Percentiles rank a stretch among this genome's conserved stretches.
Evolutionary conservation across 2,113 vertebrate species (phyloP).

Genomic region (Amia ocellicauda): DNA sequence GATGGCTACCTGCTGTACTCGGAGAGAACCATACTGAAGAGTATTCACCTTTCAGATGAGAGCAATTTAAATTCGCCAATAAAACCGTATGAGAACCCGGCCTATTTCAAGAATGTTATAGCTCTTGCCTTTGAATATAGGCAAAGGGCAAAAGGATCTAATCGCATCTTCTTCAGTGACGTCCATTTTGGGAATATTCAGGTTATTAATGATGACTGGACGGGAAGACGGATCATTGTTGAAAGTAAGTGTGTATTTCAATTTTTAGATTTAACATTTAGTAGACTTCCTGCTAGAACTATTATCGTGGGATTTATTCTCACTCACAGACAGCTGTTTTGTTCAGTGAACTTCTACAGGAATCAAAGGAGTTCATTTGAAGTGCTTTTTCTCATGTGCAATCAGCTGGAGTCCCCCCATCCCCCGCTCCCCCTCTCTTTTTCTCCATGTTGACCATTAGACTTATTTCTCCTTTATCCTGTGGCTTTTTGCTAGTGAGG

Average conservation of each 20-base stretch:
- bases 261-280: neutral
- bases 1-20: conserved; percentile 95
- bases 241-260: conserved; percentile 80
- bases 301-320: neutral
- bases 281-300: neutral
- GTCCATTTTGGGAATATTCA: conserved; percentile 96
- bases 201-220: conserved; percentile 93
- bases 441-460: no score
- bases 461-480: no score
- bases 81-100: conserved; percentile 85
- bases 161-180: conserved; percentile 96
- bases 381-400: neutral
- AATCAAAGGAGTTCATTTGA: neutral
- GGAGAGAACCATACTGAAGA: conserved; percentile 91
- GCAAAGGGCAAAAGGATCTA: conserved; percentile 73
- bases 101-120: conserved; percentile 91
- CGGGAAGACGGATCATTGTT: conserved; percentile 76
- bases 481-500: neutral
- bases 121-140: conserved; percentile 90
- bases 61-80: conserved; percentile 91
- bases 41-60: conserved; percentile 94
- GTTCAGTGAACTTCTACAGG: neutral
- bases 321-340: neutral
- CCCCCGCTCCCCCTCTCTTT: neutral
- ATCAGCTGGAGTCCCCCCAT: neutral